phyloP scores from a whole-genome alignment of 1,140 invertebrate genomes.

The Drosophila guanche region DNA sequence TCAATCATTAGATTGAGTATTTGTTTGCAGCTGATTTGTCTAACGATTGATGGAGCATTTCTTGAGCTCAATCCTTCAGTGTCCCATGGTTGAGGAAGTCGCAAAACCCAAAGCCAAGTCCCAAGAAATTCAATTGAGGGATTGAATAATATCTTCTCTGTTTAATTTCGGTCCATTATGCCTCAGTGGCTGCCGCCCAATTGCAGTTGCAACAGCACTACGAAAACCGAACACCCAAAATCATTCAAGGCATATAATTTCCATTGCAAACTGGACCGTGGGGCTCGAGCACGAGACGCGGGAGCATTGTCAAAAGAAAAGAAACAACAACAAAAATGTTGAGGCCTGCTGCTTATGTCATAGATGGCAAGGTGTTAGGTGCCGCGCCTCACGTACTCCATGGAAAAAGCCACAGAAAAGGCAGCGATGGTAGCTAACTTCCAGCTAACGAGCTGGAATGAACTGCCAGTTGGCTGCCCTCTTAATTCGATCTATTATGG shows the following conservation, averaged over 20 bases:
- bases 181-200: conserved; percentile 25
- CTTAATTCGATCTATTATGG: conserved; percentile 18
- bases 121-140: conserved; percentile 1
- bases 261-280: conserved; percentile 47
- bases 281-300: neutral
- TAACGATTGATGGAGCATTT: too few species aligned
- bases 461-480: conserved; percentile 26
- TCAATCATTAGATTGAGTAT: too few species aligned
- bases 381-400: conserved; percentile 56
- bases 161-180: conserved; percentile 77
- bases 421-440: neutral
- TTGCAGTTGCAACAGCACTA: conserved; percentile 24
- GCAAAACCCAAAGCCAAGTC: conserved; percentile 7
- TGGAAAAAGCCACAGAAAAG: conserved; percentile 29
- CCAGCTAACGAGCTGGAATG: conserved; percentile 22
- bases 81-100: conserved; percentile 12
- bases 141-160: conserved; percentile 77
- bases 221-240: conserved; percentile 27
- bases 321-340: conserved; percentile 9
- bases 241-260: conserved; percentile 68
- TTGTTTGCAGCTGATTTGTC: too few species aligned
- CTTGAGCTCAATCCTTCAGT: neutral
- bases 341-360: conserved; percentile 58
- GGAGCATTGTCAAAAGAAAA: conserved; percentile 63
- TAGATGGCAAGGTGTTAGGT: conserved; percentile 54